Base-by-base conservation (phyloP, 2,113 vertebrate genomes). In the Eudyptes chrysolophus region DNA sequence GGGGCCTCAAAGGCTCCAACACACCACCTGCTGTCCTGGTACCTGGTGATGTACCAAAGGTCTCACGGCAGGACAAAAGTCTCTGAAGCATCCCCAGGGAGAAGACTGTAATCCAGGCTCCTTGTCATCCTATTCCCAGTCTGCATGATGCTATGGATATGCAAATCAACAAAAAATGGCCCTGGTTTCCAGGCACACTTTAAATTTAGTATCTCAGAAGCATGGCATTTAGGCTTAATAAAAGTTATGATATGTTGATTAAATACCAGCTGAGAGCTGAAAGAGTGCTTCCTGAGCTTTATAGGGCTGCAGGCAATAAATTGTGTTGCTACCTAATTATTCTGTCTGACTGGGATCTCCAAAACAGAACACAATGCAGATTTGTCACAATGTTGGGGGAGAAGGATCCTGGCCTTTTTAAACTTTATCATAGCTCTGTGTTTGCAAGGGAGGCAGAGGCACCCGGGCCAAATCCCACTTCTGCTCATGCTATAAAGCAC, bases 231-330 rank as follows among this genome's bases (percentile, higher is more conserved):
- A 96, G 88, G 79, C 62, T 95, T 95, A 95, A 98, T 98, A 97
- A 97, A 98, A 98, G 96, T 98, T 98, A 97, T 94, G 98, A 92
- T 95, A 69, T 52, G 5, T 97, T 98, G 98, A 98, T 97, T 98
- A 98, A 98, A 98, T 72, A 98, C 95, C 89, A 96, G 95, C 96
- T 97, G 95, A 95, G 93, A 64, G 89, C 86, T 97, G 94, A 97
- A 97, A 94, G 97, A 96, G 96, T 75, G 34, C 80, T 98, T 96
- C 94, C 94, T 89, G 94, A 94, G 90, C 94, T 97, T 98, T 96
- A 98, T 80, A 96, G 94, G 66, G 64, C 78, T 96, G 95, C 92
- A 89, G 93, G 92, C 82, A 93, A 93, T 96, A 95, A 96, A 96
- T 94, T 96, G 96, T 89, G 55, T 93, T 96, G 95, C 97, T 70